Percentiles rank a stretch among this genome's conserved stretches.
Conservation (phyloP, 2,113 vertebrate genomes). For the Gopherus evgoodei region DNA sequence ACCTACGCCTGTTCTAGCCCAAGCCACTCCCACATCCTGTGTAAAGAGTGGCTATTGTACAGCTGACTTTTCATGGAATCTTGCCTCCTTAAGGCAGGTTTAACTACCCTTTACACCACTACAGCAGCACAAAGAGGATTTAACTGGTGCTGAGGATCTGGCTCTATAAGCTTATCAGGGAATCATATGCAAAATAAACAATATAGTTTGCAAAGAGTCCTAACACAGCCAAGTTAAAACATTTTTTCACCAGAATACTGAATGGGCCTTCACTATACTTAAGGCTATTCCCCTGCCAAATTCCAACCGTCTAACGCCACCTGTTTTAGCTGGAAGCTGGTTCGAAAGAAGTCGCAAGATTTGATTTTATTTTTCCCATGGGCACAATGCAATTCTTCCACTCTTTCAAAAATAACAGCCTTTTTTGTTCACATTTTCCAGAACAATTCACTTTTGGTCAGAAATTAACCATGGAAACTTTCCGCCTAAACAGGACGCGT, state of each 20-base stretch:
- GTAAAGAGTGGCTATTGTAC: neutral
- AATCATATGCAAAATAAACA: neutral
- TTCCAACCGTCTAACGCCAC: neutral
- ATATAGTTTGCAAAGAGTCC: neutral
- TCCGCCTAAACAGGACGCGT: neutral
- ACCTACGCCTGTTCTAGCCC: neutral
- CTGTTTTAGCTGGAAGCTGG: neutral
- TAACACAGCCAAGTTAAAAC: fast-evolving
- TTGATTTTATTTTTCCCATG: neutral
- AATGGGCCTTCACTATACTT: neutral
- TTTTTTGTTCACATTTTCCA: neutral
- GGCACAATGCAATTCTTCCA: neutral
- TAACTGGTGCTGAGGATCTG: neutral
- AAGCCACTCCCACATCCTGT: neutral
- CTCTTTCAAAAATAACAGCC: neutral
- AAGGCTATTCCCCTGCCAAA: neutral
- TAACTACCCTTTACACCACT: neutral
- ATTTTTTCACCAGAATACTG: neutral
- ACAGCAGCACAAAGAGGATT: neutral
- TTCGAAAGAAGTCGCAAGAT: neutral
- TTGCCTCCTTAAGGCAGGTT: neutral
- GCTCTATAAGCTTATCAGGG: neutral
- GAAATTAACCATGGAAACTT: neutral
- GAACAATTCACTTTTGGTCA: neutral
- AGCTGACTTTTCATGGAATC: neutral